Conservation (phyloP, 1,140 invertebrate genomes). For the Papilio dardanus region DNA sequence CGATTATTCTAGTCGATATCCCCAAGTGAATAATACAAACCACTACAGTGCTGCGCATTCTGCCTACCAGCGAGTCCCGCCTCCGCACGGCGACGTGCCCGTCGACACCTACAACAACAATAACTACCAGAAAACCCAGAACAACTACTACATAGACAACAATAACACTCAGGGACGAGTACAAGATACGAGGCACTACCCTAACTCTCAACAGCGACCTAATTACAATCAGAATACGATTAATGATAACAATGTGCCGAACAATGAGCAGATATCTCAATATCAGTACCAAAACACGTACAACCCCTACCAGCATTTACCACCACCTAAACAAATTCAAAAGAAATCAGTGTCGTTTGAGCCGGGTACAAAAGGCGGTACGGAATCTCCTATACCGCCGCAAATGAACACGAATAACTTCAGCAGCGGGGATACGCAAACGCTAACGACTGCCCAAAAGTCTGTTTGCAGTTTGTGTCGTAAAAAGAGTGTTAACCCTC, state of each 20-base stretch:
- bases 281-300: slow-evolving; percentile 80
- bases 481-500: slow-evolving; percentile 89
- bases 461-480: slow-evolving; percentile 91
- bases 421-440: slow-evolving; percentile 43
- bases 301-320: slow-evolving; percentile 83
- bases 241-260: slow-evolving; percentile 45
- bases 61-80: slow-evolving; percentile 83
- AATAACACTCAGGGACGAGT: slow-evolving; percentile 54
- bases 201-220: slow-evolving; percentile 56
- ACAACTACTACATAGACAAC: slow-evolving; percentile 65
- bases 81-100: slow-evolving; percentile 78
- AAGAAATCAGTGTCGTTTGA: slow-evolving; percentile 88
- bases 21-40: slow-evolving; percentile 66
- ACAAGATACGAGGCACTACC: slow-evolving; percentile 61
- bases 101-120: slow-evolving; percentile 69
- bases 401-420: slow-evolving; percentile 73
- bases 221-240: slow-evolving; percentile 54
- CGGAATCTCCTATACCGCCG: slow-evolving; percentile 81
- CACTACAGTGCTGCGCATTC: slow-evolving; percentile 69
- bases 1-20: slow-evolving; percentile 77
- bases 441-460: slow-evolving; percentile 74
- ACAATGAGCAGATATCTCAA: slow-evolving; percentile 48
- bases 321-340: slow-evolving; percentile 81
- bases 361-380: slow-evolving; percentile 84
- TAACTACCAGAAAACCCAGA: slow-evolving; percentile 67